These are phyloP conservation scores for Cetoscarus ocellatus DNA, from an alignment of 2,797 vertebrate species.

Conservation along the genomic window DNA sequence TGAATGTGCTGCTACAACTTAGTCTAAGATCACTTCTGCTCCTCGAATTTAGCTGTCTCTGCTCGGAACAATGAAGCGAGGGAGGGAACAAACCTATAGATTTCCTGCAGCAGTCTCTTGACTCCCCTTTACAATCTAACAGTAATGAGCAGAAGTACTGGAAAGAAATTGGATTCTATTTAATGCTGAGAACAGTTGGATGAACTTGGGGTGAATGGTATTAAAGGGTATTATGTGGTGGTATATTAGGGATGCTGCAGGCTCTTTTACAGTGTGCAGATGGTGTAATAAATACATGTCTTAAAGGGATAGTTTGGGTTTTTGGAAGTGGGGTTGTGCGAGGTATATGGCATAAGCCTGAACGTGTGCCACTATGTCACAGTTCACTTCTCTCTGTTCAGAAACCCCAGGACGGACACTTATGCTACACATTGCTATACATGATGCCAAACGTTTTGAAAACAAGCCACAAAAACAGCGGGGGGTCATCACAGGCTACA, in stretches of 20 bases:
- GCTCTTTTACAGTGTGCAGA: constrained; percentile 7
- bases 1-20: constrained; percentile 22
- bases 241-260: background rate
- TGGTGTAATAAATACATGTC: background rate
- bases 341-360: no score
- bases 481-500: no score
- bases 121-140: constrained; percentile 3
- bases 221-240: constrained; percentile 10
- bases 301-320: background rate
- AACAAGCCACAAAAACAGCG: no score
- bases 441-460: no score
- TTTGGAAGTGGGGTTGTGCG: no score
- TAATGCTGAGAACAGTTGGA: background rate
- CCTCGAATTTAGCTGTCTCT: background rate
- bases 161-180: constrained; percentile 5
- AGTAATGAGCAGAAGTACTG: constrained; percentile 21
- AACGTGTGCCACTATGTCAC: no score
- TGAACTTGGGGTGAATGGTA: background rate
- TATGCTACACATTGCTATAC: no score
- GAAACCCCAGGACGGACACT: no score
- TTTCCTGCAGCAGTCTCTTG: constrained; percentile 4
- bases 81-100: background rate
- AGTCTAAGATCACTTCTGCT: constrained; percentile 19
- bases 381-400: no score
- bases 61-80: constrained; percentile 4